phyloP scores from a whole-genome alignment of 1,140 invertebrate species.

The Parapsyche elsis region DNA sequence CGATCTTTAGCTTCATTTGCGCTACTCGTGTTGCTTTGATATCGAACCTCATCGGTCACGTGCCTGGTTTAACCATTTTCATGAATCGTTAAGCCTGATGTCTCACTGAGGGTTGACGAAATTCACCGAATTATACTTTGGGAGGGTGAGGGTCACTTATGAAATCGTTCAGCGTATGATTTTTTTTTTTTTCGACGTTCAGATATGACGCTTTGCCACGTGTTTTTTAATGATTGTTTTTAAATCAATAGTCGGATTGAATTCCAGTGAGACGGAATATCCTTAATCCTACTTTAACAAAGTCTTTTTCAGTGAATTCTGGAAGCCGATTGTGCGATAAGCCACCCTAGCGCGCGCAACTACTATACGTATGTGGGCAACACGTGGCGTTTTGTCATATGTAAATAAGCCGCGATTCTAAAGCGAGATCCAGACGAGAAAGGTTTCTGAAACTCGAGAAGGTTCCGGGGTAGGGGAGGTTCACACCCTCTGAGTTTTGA shows the following conservation, averaged over 20 bases:
- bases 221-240: too few relatives aligned
- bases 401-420: slow-evolving; percentile 53
- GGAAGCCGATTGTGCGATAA: slow-evolving; percentile 44
- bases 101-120: not conserved
- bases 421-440: slow-evolving; percentile 37
- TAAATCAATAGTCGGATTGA: not conserved
- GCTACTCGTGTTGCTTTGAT: not conserved
- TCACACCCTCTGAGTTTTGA: slow-evolving; percentile 17
- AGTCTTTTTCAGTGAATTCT: slow-evolving; percentile 35
- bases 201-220: too few relatives aligned
- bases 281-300: not conserved
- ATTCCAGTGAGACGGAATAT: not conserved
- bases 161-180: too few relatives aligned
- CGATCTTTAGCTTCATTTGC: not conserved
- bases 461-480: not conserved
- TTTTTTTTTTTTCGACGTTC: too few relatives aligned
- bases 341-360: slow-evolving; percentile 16
- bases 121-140: not conserved
- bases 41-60: slow-evolving; percentile 12
- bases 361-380: slow-evolving; percentile 32
- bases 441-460: not conserved
- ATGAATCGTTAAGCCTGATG: slow-evolving; percentile 30
- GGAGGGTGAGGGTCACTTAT: too few relatives aligned
- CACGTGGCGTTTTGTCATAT: slow-evolving; percentile 55
- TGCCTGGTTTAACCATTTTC: slow-evolving; percentile 34